Conservation (phyloP, 2,113 vertebrate species). For the Lota lota region DNA sequence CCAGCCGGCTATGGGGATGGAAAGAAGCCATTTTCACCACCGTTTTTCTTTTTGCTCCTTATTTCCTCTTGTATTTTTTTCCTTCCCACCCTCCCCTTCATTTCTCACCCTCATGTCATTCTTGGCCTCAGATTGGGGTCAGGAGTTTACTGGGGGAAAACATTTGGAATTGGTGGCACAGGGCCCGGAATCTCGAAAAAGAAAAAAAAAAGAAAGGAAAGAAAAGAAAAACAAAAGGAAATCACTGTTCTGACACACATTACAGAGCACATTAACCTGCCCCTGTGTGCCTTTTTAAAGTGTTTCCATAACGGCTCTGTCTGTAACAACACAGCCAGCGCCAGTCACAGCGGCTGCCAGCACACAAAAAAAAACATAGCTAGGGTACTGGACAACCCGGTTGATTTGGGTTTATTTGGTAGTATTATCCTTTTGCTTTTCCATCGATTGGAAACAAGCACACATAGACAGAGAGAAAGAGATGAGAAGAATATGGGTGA, state of each 20-base stretch:
- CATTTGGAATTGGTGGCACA: slow-evolving; percentile 68
- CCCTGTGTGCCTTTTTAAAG: slow-evolving; percentile 56
- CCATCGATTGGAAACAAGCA: slow-evolving; percentile 48
- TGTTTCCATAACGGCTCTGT: slow-evolving; percentile 60
- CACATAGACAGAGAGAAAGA: slow-evolving; percentile 15
- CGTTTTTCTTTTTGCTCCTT: neutral
- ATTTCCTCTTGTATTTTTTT: slow-evolving; percentile 34
- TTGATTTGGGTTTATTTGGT: neutral
- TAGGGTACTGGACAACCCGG: neutral
- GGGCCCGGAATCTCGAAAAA: slow-evolving; percentile 61
- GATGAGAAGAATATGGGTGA: slow-evolving; percentile 28
- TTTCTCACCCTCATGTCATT: slow-evolving; percentile 42
- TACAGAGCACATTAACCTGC: slow-evolving; percentile 72
- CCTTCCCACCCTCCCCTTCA: neutral
- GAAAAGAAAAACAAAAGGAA: slow-evolving; percentile 34
- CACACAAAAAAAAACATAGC: slow-evolving; percentile 3
- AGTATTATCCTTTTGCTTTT: neutral
- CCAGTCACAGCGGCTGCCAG: slow-evolving; percentile 35
- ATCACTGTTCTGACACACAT: slow-evolving; percentile 62
- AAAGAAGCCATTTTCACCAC: no score
- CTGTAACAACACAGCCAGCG: slow-evolving; percentile 56
- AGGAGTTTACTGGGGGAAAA: slow-evolving; percentile 77
- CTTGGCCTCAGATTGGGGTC: slow-evolving; percentile 73
- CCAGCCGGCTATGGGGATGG: no score
- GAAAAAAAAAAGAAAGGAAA: slow-evolving; percentile 12